phyloP scores from a whole-genome alignment of 1,140 invertebrate species.

The Melipona quadrifasciata region DNA sequence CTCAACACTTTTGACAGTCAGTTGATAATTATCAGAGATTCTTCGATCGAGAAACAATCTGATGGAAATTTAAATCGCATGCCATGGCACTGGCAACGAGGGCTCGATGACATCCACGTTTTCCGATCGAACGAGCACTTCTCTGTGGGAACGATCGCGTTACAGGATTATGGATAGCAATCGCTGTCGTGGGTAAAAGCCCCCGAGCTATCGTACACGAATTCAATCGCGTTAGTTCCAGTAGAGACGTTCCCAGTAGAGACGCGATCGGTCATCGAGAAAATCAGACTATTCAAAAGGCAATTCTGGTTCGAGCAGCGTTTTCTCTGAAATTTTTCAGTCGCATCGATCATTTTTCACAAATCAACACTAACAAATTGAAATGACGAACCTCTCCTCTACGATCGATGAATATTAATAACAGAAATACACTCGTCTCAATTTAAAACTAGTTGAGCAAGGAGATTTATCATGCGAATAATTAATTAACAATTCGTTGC shows the following conservation, averaged over 20 bases:
- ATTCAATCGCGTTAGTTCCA: slow-evolving; percentile 49
- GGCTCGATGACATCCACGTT: not conserved
- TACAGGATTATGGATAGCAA: slow-evolving; percentile 2
- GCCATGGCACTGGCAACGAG: not conserved
- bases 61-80: not conserved
- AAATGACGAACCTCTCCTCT: too few species aligned
- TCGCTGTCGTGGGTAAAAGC: slow-evolving; percentile 37
- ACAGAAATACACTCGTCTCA: too few species aligned
- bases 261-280: slow-evolving; percentile 11
- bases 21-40: not conserved
- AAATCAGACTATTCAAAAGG: not conserved
- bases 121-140: slow-evolving; percentile 14
- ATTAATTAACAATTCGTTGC: too few species aligned
- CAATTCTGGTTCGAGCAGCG: not conserved
- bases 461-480: too few species aligned
- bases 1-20: too few species aligned
- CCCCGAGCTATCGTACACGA: slow-evolving; percentile 27
- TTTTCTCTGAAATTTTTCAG: not conserved
- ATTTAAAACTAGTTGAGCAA: too few species aligned
- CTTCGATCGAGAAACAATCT: too few species aligned
- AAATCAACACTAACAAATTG: not conserved
- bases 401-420: too few species aligned
- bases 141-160: slow-evolving; percentile 24
- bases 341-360: not conserved
- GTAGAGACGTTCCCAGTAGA: not conserved